Evolutionary conservation across 2,113 vertebrate species (phyloP).

Genomic region (Oreochromis spilurus): DNA sequence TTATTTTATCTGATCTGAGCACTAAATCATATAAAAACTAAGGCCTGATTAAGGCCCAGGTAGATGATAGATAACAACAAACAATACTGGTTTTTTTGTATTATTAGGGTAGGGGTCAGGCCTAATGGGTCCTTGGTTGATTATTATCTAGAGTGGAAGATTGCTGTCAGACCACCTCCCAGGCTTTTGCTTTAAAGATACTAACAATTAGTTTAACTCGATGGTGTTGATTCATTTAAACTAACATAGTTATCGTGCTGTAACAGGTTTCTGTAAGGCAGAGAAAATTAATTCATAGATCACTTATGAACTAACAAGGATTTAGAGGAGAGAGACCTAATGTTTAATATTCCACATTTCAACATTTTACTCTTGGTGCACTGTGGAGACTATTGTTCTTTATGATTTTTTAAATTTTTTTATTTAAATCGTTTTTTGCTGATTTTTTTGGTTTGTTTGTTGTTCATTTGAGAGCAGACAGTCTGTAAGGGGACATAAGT

Average conservation of each 20-base stretch:
- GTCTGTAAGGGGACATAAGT: background rate
- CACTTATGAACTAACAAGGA: background rate
- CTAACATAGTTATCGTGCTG: background rate
- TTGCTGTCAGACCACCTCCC: background rate
- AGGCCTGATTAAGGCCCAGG: background rate
- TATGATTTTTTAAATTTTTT: background rate
- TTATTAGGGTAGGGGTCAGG: background rate
- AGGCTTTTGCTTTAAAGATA: background rate
- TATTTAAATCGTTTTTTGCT: background rate
- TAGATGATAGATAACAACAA: background rate
- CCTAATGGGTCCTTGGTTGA: background rate
- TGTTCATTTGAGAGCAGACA: background rate
- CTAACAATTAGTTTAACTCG: background rate
- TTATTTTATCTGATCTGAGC: background rate
- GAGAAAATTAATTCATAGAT: background rate
- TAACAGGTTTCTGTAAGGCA: background rate
- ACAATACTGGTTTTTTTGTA: background rate
- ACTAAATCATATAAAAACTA: background rate
- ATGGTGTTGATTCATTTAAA: background rate
- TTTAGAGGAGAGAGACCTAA: background rate
- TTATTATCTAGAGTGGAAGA: background rate
- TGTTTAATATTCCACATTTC: background rate
- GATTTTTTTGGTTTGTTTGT: background rate
- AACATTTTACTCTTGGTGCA: background rate
- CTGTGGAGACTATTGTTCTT: background rate